Evolutionary conservation across 2,113 vertebrate genomes (phyloP), one percentile per base, ranked within the genome.

Genomic region (Psophia crepitans): DNA sequence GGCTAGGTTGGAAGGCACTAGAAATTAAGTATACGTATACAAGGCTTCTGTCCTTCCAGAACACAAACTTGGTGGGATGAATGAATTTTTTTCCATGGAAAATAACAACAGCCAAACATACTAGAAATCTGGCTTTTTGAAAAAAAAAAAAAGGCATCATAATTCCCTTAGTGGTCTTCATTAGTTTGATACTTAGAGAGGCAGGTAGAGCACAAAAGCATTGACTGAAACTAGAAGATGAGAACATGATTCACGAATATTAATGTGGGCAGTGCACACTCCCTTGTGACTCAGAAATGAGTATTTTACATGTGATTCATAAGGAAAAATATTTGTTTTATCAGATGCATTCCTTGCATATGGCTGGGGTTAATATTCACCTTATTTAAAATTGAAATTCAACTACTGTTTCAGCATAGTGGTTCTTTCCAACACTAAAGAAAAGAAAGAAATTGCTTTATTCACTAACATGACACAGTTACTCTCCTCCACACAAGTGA

Each of bases 311-410:
- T 90, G 84, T 96, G 89, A 91, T 92, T 96, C 88, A 95, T 61
- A 69, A 75, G 76, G 48, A 92, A 96, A 87, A 94, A 70, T 46
- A 94, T 91, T 94, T 79, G 74, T 90, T 94, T 96, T 89, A 96
- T 93, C 93, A 83, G 89, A 84, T 69, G 53, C 46, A 80, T 63
- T 84, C 84, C 70, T 80, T 78, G 63, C 68, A 58, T 93, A 58
- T 89, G 74, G 58, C n/a, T 91, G 19, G 37, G 57, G 75, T 83
- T 84, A 95, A 95, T 85, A 93, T 61, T 83, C 49, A 84, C 37
- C 66, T 96, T 81, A 94, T 89, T 93, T 92, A 81, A 93, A 95
- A 85, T 49, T 88, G 75, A 84, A 80, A 94, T 93, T 89, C 74
- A 77, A 26, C 66, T 57, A 65, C 60, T 54, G 20, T 70, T n/a